Percentiles rank a stretch among this genome's conserved stretches.
Conservation (phyloP, 2,888 invertebrate genomes). For the Rhyacophila evoluta region DNA sequence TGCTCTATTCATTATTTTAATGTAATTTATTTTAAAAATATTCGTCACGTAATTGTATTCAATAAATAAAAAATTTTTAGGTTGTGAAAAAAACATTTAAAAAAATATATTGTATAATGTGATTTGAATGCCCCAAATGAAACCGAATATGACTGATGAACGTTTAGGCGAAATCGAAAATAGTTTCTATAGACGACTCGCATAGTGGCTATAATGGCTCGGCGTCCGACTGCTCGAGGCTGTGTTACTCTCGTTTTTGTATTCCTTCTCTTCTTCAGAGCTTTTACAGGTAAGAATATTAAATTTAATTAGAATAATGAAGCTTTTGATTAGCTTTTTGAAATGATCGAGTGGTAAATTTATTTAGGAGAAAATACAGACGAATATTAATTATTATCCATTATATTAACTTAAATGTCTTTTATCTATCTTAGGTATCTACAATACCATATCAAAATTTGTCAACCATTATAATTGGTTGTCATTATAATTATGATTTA, state of each 20-base stretch:
- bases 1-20: too few species aligned
- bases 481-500: too few species aligned
- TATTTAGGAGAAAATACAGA: not conserved
- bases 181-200: not conserved
- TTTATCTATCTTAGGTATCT: too few species aligned
- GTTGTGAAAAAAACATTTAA: not conserved
- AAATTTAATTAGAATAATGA: slow-evolving; percentile 22
- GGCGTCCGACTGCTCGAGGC: slow-evolving; percentile 37
- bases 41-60: too few species aligned
- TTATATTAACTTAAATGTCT: too few species aligned
- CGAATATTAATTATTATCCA: not conserved
- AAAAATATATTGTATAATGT: not conserved
- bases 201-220: slow-evolving; percentile 42
- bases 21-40: too few species aligned
- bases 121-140: slow-evolving; percentile 8
- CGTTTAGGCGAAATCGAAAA: not conserved
- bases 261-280: slow-evolving; percentile 46
- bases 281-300: slow-evolving; percentile 45
- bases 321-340: slow-evolving; percentile 25
- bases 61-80: too few species aligned
- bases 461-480: too few species aligned
- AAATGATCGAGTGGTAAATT: slow-evolving; percentile 17
- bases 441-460: too few species aligned
- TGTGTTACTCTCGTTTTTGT: slow-evolving; percentile 47
- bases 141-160: not conserved